Conservation (phyloP, 2,888 invertebrate genomes). For the Raillietiella orientalis region DNA sequence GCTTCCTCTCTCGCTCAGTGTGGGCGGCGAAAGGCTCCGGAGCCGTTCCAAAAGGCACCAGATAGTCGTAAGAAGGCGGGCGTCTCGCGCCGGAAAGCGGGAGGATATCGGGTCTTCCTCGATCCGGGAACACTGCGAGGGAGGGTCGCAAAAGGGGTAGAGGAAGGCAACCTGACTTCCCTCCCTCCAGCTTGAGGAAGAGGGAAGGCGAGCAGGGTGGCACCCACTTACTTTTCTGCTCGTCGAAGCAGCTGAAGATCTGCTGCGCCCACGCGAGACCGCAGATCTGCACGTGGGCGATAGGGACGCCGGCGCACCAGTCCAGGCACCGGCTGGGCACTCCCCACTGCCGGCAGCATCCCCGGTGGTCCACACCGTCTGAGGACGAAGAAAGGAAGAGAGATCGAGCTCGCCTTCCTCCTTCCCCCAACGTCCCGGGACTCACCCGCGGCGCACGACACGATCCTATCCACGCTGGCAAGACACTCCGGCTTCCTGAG, state of each 20-base stretch:
- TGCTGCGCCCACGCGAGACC: constrained; percentile 34
- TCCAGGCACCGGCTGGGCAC: constrained; percentile 49
- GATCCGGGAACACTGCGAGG: too few relatives aligned
- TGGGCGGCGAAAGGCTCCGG: too few relatives aligned
- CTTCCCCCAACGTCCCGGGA: too few relatives aligned
- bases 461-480: constrained; percentile 45
- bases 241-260: constrained; percentile 48
- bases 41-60: too few relatives aligned
- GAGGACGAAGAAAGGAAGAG: constrained; percentile 7
- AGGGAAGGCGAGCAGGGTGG: constrained; percentile 1
- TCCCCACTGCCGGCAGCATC: constrained; percentile 43
- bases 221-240: constrained; percentile 22
- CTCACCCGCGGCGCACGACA: constrained; percentile 45
- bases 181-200: background rate
- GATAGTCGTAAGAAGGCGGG: too few relatives aligned
- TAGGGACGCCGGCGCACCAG: constrained; percentile 45
- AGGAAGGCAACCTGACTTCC: constrained; percentile 2
- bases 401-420: too few relatives aligned
- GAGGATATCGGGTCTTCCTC: too few relatives aligned
- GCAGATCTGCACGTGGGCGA: constrained; percentile 26
- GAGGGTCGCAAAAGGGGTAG: constrained; percentile 4
- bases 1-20: too few relatives aligned
- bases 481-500: constrained; percentile 47
- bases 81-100: too few relatives aligned
- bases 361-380: constrained; percentile 36